Evolutionary conservation across 2,113 vertebrate genomes (phyloP).

Genomic region (Aptenodytes patagonicus): DNA sequence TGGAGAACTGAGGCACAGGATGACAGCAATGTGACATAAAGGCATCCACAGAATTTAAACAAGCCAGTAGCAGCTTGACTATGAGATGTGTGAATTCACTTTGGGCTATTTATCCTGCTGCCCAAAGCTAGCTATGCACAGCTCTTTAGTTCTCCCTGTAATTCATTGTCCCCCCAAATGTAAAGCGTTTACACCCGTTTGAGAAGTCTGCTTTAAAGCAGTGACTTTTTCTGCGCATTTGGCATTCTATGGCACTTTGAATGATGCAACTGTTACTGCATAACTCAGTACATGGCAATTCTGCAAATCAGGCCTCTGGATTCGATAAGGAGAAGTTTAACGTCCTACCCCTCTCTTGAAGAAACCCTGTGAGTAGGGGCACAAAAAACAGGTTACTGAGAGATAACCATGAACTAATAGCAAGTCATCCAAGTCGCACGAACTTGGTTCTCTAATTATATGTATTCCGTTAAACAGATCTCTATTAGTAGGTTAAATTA

Average conservation of each 20-base stretch:
- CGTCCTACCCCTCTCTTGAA: not conserved
- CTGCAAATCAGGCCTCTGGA: not conserved
- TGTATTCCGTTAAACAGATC: not conserved
- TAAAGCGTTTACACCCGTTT: not conserved
- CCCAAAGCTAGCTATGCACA: not conserved
- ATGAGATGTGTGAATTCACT: not conserved
- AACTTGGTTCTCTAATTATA: not conserved
- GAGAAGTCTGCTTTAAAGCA: not conserved
- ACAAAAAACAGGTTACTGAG: not conserved
- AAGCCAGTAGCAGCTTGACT: not conserved
- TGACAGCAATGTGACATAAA: not conserved
- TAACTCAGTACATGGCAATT: not conserved
- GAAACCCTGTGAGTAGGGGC: not conserved
- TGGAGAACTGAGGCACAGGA: not conserved
- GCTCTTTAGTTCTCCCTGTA: not conserved
- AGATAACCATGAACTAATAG: not conserved
- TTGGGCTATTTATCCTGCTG: not conserved
- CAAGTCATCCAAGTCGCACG: not conserved
- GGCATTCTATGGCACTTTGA: not conserved
- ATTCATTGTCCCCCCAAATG: not conserved
- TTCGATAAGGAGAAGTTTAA: not conserved
- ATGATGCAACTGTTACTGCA: fast-evolving
- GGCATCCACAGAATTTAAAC: not conserved
- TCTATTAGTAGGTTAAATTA: not conserved
- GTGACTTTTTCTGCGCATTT: not conserved